phyloP scores from a whole-genome alignment of 2,113 vertebrate species.

The Paracanthobrama guichenoti region DNA sequence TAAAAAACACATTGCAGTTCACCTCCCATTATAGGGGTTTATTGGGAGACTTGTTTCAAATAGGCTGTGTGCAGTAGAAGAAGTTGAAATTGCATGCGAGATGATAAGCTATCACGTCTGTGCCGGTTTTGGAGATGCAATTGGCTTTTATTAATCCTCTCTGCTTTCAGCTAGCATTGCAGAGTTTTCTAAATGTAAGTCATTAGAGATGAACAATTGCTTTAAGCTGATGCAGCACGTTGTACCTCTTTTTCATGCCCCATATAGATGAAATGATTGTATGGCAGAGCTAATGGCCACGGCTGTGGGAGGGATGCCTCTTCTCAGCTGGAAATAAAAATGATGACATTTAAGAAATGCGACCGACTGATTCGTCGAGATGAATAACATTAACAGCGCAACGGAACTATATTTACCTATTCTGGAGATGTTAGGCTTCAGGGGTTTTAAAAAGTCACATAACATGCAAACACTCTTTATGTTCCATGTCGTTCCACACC shows the following conservation, averaged over 20 bases:
- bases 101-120: conserved; percentile 45
- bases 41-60: conserved; percentile 30
- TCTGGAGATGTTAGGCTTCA: conserved; percentile 34
- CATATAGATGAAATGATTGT: conserved; percentile 55
- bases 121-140: conserved; percentile 34
- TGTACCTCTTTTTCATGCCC: conserved; percentile 41
- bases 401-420: conserved; percentile 48
- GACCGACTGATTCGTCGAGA: conserved; percentile 32
- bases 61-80: background rate
- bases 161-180: conserved; percentile 39
- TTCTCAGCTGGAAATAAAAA: conserved; percentile 51
- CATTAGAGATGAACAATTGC: conserved; percentile 56
- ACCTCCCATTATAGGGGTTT: background rate
- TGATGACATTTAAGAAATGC: conserved; percentile 51
- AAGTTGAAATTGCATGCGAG: conserved; percentile 41
- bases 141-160: conserved; percentile 56
- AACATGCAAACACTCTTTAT: conserved; percentile 18
- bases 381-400: conserved; percentile 40
- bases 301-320: conserved; percentile 33
- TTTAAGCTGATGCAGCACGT: conserved; percentile 48
- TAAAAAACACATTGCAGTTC: background rate
- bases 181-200: conserved; percentile 53
- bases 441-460: conserved; percentile 46
- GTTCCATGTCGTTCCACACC: conserved; percentile 19
- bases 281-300: conserved; percentile 53